Base-by-base conservation (phyloP, 2,113 vertebrate species). In the Tetraodon nigroviridis region DNA sequence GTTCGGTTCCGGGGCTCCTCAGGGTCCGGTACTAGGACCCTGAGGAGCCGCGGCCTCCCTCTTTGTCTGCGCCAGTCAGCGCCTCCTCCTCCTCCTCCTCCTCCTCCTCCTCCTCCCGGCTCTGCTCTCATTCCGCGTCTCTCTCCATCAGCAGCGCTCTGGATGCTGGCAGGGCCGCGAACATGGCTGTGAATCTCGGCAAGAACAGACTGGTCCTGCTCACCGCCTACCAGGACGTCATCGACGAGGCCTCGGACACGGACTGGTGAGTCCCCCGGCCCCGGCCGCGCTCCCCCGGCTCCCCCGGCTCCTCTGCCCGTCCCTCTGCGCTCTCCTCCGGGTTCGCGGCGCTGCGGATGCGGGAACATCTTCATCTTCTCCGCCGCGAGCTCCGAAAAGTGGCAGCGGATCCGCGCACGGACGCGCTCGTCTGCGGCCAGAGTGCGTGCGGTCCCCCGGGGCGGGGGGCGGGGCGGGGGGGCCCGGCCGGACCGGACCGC, bases 151-250 rank as follows among this genome's bases (percentile, higher is more conserved):
- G 73, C 73, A 81, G 71, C 67, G 71, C 79, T 81, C 85, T 87
- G 89, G 87, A 87, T 90, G 86, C 85, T 75, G 67, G 83, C 85
- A 80, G 81, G 67, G 82, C 80, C 83, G 37, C 76, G 73, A 85
- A 72, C 82, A 92, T 92, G 91, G 89, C 91, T 73, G 90, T 92
- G 75, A 92, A 92, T 77, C 90, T 92, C 71, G 83, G 82, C 41
- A 90, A 89, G 74, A 90, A 92, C 86, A 75, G 91, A 76, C 90
- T 91, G 83, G 79, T 76, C 29, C 88, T 92, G 70, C 88, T 92
- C 56, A 90, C 89, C 77, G 86, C 89, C 61, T 92, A 92, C 81
- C 89, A 91, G 86, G 90, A 90, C 76, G 91, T 92, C 77, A 92
- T 92, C 46, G 83, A 85, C 84, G 91, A 92, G 53, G 80, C 82